Evolutionary conservation across 2,797 vertebrate genomes (phyloP).

Genomic region (Galaxias olidus): DNA sequence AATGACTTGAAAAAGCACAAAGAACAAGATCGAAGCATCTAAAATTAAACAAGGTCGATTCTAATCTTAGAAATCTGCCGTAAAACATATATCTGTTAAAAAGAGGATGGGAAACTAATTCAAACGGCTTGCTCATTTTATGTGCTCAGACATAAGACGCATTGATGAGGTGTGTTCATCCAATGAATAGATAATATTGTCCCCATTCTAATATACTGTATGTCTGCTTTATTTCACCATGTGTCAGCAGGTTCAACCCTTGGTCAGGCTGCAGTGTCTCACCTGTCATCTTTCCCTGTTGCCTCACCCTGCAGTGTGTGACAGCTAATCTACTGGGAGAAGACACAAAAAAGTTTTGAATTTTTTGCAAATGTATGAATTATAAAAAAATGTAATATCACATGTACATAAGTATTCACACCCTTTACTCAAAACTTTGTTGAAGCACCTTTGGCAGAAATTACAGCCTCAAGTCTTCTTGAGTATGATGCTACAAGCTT

Average conservation of each 20-base stretch:
- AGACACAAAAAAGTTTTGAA: too few relatives aligned
- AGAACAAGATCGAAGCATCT: not conserved
- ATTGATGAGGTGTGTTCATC: constrained; percentile 74
- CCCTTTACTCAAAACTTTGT: too few relatives aligned
- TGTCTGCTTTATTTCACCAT: constrained; percentile 1
- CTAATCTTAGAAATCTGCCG: constrained; percentile 55
- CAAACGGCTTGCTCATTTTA: constrained; percentile 79
- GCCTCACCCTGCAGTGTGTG: constrained; percentile 31
- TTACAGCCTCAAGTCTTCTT: too few relatives aligned
- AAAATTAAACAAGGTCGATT: constrained; percentile 35
- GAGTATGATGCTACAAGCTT: too few relatives aligned
- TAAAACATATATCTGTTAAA: not conserved
- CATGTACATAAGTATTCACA: too few relatives aligned
- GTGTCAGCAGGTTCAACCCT: constrained; percentile 30
- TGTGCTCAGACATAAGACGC: constrained; percentile 77
- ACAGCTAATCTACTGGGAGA: constrained; percentile 40
- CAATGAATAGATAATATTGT: constrained; percentile 1
- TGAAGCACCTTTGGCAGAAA: too few relatives aligned
- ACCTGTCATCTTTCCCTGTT: constrained; percentile 22
- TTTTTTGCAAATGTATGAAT: too few relatives aligned
- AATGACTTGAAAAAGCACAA: constrained; percentile 36
- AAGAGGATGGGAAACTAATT: constrained; percentile 70
- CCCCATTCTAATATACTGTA: not conserved
- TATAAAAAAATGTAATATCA: too few relatives aligned
- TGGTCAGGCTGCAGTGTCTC: constrained; percentile 29